A percentile compares a stretch with the other conserved stretches of the same genome.
phyloP scores from a whole-genome alignment of 2,113 vertebrate genomes.

The Psilopogon haemacephalus region DNA sequence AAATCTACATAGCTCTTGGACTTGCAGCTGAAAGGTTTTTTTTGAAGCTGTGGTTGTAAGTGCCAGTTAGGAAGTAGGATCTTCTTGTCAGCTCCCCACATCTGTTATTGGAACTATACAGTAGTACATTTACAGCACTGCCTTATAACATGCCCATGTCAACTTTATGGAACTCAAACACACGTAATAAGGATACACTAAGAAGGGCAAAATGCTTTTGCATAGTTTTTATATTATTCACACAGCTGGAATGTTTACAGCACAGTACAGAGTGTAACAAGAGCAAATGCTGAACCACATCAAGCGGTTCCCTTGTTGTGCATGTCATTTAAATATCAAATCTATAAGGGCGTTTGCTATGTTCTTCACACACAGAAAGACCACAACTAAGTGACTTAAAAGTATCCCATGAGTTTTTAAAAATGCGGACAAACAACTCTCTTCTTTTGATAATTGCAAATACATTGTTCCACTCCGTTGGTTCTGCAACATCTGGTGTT shows the following conservation, averaged over 20 bases:
- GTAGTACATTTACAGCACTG: constrained; percentile 50
- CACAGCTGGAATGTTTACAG: constrained; percentile 75
- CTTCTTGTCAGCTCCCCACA: constrained; percentile 63
- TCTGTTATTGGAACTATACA: constrained; percentile 67
- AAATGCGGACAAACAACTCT: constrained; percentile 68
- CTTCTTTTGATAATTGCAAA: constrained; percentile 66
- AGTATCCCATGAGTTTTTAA: constrained; percentile 67
- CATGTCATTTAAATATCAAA: constrained; percentile 71
- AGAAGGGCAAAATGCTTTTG: constrained; percentile 53
- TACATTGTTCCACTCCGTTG: constrained; percentile 62
- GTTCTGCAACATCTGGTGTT: constrained; percentile 68
- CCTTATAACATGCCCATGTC: constrained; percentile 61
- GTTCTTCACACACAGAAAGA: constrained; percentile 69
- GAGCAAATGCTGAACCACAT: constrained; percentile 73
- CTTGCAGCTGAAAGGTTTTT: neutral
- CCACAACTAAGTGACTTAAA: constrained; percentile 69
- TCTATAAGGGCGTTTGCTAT: constrained; percentile 60
- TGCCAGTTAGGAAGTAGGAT: constrained; percentile 44
- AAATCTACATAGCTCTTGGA: constrained; percentile 6
- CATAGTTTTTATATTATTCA: constrained; percentile 70
- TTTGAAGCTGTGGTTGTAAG: constrained; percentile 53
- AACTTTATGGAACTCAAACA: constrained; percentile 24
- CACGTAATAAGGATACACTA: constrained; percentile 33
- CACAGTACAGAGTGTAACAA: constrained; percentile 66
- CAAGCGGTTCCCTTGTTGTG: constrained; percentile 59